Evolutionary conservation across 2,113 vertebrate genomes (phyloP).

Genomic region (Ammodytes marinus): DNA sequence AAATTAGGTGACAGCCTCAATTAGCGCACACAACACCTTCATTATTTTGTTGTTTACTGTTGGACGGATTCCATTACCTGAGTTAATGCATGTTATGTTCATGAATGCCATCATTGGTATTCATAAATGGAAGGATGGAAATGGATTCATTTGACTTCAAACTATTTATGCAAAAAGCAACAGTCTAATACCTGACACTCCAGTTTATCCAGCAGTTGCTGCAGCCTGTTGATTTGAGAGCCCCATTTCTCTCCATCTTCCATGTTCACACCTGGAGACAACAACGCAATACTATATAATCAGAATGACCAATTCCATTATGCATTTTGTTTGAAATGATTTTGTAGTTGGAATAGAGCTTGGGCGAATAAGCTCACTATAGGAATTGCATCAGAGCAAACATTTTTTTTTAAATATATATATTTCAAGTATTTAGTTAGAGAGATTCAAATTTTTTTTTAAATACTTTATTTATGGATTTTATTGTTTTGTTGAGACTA

Average conservation of each 20-base stretch:
- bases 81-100: neutral
- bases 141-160: neutral
- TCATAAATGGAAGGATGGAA: neutral
- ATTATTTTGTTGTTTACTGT: neutral
- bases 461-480: neutral
- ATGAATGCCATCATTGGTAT: conserved; percentile 8
- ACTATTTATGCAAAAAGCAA: neutral
- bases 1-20: conserved; percentile 2
- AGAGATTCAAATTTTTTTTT: too few relatives aligned
- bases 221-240: conserved; percentile 92
- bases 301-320: neutral
- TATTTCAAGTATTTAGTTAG: too few relatives aligned
- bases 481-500: neutral
- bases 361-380: too few relatives aligned
- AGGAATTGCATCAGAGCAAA: too few relatives aligned
- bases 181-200: conserved; percentile 90
- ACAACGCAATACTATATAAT: neutral
- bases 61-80: conserved; percentile 1
- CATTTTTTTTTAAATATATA: too few relatives aligned
- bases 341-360: too few relatives aligned
- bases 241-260: conserved; percentile 91
- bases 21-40: neutral
- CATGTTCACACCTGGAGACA: conserved; percentile 82
- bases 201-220: conserved; percentile 94
- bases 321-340: neutral